These are phyloP conservation scores for Drosophila repletoides DNA, from an alignment of 1,140 invertebrate genomes.

Conservation along the genomic window DNA sequence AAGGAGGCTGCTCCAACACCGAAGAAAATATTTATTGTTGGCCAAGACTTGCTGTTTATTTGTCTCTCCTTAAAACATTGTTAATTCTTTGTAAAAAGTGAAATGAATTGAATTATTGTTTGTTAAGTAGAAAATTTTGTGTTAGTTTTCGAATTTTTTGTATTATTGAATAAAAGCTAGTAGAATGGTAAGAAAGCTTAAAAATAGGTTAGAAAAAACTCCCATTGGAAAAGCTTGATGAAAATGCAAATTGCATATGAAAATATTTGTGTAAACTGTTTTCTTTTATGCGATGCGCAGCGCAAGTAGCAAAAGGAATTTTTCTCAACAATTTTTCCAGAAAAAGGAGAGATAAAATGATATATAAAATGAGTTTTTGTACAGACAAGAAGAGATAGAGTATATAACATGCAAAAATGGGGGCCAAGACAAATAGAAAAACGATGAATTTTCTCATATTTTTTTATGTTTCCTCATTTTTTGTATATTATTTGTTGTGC, in stretches of 20 bases:
- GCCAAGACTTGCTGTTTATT: no score
- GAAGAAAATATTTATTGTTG: no score
- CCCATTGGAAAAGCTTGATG: neutral
- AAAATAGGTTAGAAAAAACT: no score
- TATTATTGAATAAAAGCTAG: neutral
- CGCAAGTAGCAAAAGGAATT: constrained; percentile 36
- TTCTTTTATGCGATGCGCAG: constrained; percentile 19
- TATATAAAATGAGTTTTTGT: constrained; percentile 17
- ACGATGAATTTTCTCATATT: constrained; percentile 18
- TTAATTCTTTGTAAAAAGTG: no score
- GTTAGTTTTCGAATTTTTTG: neutral
- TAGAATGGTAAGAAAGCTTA: no score
- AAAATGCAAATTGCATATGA: constrained; percentile 1
- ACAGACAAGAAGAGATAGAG: neutral
- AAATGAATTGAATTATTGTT: no score
- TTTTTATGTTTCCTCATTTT: neutral
- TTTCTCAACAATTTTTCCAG: constrained; percentile 26
- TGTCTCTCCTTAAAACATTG: no score
- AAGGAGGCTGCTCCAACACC: no score
- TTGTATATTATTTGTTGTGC: neutral
- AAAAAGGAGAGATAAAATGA: neutral
- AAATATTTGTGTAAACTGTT: constrained; percentile 15
- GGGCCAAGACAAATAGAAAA: constrained; percentile 31
- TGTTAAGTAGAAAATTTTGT: no score
- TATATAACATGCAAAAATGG: constrained; percentile 31